Base-by-base conservation (phyloP, 2,888 invertebrate species). In the Drosophila nigritarsus region DNA sequence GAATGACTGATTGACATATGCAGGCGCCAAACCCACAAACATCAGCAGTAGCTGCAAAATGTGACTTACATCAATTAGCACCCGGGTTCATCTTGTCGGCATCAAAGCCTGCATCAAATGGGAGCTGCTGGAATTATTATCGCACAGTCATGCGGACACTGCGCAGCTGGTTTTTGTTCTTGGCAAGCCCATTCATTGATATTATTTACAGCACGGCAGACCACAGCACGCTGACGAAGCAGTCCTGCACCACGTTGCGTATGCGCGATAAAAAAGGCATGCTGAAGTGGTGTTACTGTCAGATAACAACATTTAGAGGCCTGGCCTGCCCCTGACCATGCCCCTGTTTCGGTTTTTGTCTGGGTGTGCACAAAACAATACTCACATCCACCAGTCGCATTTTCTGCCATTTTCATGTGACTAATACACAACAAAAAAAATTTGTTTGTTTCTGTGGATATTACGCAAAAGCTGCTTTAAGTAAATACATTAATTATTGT, bases 301-400 rank as follows among this genome's bases (percentile, higher is more conserved):
- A 82, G 80, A 80, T 78, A 84, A 73, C 80, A 68, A 56, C 53
- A 70, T 75, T 84, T 78, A 66, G 67, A 70, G 80, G 78, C 64
- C 69, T 64, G 15, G 1, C 4, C 45, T 15, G 20, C 3, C 24
- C 29, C 38, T 42, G 45, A 7, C 45, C 42, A 24, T 18, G 48
- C 18, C n/a, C 11, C 34, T 48, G 30, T 42, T 18, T 11, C 42
- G 18, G 18, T 69, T 24, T 48, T 20, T 50, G 56, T 34, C 55
- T 15, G 51, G 50, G 30, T 30, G 56, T 65, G 30, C 49, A 42
- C 9, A 27, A 54, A 24, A 67, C 55, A 55, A 13, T 36, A 15
- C 32, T 40, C 38, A 42, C n/a, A 27, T 36, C 40, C 65, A 30
- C 3, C 65, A 50, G 20, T 50, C 15, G n/a, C 3, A 34, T 20